These are phyloP conservation scores for Periophthalmus magnuspinnatus DNA, from an alignment of 2,797 vertebrate genomes.

Conservation along the genomic window DNA sequence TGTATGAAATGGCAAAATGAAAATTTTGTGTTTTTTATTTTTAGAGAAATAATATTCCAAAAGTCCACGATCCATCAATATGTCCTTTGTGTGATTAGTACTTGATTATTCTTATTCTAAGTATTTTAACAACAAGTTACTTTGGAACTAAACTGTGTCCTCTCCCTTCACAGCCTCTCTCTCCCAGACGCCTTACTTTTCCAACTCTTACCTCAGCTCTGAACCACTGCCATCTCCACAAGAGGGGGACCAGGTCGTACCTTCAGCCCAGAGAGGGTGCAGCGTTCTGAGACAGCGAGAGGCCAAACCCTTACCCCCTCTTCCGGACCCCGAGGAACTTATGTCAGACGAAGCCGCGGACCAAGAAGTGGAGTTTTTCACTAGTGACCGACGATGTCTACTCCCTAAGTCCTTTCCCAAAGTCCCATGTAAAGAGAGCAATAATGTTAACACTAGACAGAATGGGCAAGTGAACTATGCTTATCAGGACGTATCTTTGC, in stretches of 20 bases:
- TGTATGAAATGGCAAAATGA: no score
- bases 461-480: conserved; percentile 90
- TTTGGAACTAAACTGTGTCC: not conserved
- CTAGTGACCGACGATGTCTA: conserved; percentile 79
- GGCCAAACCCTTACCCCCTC: conserved; percentile 86
- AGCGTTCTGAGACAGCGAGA: conserved; percentile 77
- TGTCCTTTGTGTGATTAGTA: no score
- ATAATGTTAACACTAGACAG: conserved; percentile 63
- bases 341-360: conserved; percentile 85
- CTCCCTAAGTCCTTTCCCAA: conserved; percentile 72
- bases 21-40: no score
- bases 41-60: no score
- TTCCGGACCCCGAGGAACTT: conserved; percentile 81
- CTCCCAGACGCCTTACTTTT: conserved; percentile 54
- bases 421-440: conserved; percentile 61
- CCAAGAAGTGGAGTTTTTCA: conserved; percentile 92
- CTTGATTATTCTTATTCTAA: no score
- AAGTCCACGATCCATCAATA: no score
- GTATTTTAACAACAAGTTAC: no score
- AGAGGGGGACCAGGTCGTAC: conserved; percentile 82
- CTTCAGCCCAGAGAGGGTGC: conserved; percentile 81
- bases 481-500: conserved; percentile 77
- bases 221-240: conserved; percentile 45
- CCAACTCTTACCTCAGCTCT: conserved; percentile 67
- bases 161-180: conserved; percentile 65